These are phyloP conservation scores for Oncorhynchus tshawytscha DNA, from an alignment of 2,113 vertebrate genomes.

Conservation along the genomic window DNA sequence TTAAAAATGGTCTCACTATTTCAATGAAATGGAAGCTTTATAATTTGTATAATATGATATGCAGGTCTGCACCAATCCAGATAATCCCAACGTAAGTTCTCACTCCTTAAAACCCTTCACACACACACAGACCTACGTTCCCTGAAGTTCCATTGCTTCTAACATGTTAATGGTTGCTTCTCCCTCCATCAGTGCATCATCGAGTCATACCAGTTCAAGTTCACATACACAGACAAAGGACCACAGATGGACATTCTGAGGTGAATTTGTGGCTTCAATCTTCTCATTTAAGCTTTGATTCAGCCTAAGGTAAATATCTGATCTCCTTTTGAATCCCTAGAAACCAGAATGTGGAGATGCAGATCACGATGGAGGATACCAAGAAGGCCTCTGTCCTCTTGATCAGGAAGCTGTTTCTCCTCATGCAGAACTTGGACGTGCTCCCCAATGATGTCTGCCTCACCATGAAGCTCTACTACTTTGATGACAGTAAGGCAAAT, in stretches of 20 bases:
- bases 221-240: constrained; percentile 84
- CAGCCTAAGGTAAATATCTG: not conserved
- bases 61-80: constrained; percentile 73
- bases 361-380: constrained; percentile 74
- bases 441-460: constrained; percentile 84
- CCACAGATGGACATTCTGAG: constrained; percentile 77
- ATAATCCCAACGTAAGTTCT: constrained; percentile 73
- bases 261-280: constrained; percentile 40
- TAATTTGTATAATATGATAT: constrained; percentile 7
- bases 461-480: constrained; percentile 95
- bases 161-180: not conserved
- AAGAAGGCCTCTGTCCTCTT: constrained; percentile 90
- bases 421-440: constrained; percentile 87
- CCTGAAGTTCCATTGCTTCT: not conserved
- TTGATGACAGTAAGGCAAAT: constrained; percentile 81
- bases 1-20: not conserved
- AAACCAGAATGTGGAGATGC: constrained; percentile 54
- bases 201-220: constrained; percentile 95
- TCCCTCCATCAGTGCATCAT: constrained; percentile 79
- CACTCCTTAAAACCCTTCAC: constrained; percentile 2
- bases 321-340: constrained; percentile 36
- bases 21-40: not conserved
- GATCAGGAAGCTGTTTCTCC: constrained; percentile 89
- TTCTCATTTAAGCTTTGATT: not conserved
- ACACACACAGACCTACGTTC: not conserved